These are phyloP conservation scores for Branchinecta sandiegonensis DNA, from an alignment of 2,888 invertebrate species.

Conservation along the genomic window DNA sequence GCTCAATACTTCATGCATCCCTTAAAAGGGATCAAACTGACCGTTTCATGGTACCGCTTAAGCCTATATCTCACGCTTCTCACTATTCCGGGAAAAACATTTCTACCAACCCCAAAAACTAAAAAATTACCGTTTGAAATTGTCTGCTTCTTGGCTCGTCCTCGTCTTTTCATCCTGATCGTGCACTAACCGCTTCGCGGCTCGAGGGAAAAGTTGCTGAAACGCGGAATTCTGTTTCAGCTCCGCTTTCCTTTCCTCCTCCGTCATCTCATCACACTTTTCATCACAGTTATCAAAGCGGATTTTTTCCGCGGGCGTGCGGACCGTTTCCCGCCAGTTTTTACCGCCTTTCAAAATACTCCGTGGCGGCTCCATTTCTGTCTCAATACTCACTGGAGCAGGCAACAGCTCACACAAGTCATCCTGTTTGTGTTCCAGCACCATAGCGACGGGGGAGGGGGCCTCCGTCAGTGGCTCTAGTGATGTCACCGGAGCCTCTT, in stretches of 20 bases:
- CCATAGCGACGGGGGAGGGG: conserved; percentile 17
- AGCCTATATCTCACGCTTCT: no score
- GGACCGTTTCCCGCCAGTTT: conserved; percentile 17
- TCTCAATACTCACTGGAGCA: neutral
- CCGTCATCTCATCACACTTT: conserved; percentile 23
- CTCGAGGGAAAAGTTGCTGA: conserved; percentile 58
- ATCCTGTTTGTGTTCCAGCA: conserved; percentile 14
- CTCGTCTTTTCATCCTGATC: conserved; percentile 26
- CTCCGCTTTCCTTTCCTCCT: conserved; percentile 24
- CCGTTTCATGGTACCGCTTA: no score
- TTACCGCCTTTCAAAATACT: conserved; percentile 21
- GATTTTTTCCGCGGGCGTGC: neutral
- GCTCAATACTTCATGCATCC: no score
- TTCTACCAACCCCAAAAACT: conserved; percentile 35
- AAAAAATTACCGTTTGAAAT: conserved; percentile 51
- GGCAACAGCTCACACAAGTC: neutral
- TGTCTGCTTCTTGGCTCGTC: conserved; percentile 12
- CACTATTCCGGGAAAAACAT: no score
- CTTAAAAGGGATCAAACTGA: no score
- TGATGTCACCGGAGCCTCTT: no score
- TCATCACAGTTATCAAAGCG: conserved; percentile 18
- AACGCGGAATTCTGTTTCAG: conserved; percentile 53
- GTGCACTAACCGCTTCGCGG: conserved; percentile 36
- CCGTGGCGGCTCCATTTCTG: conserved; percentile 17
- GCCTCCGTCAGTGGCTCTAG: neutral